phyloP scores from a whole-genome alignment of 2,888 invertebrate species.

The Stenchaetothrips biformis region DNA sequence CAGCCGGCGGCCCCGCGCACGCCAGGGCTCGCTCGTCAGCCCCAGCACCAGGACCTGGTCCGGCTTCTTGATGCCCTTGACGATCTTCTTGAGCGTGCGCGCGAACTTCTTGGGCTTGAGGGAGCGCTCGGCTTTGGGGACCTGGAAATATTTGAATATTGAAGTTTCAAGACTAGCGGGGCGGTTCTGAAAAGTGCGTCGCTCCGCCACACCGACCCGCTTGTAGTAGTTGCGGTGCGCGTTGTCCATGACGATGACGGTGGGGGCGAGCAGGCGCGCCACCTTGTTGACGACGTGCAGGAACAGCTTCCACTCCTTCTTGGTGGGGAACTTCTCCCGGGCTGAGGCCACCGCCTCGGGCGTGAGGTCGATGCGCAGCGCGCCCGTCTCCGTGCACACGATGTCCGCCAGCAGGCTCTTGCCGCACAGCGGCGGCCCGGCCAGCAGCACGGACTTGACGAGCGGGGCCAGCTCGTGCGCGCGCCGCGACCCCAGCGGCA shows the following conservation, averaged over 20 bases:
- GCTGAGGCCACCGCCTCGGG: constrained; percentile 61
- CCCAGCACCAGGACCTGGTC: constrained; percentile 68
- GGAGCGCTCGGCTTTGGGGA: constrained; percentile 58
- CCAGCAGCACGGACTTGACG: constrained; percentile 59
- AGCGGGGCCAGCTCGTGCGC: constrained; percentile 42
- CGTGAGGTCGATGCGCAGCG: constrained; percentile 71
- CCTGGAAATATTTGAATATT: constrained; percentile 40
- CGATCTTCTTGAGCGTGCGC: constrained; percentile 62
- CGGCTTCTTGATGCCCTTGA: constrained; percentile 59
- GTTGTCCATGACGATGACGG: constrained; percentile 64
- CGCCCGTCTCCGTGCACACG: constrained; percentile 68
- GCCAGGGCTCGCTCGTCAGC: constrained; percentile 63
- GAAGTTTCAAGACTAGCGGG: too few relatives aligned
- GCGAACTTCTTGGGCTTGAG: constrained; percentile 65
- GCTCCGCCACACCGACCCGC: constrained; percentile 38
- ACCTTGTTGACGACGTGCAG: constrained; percentile 61
- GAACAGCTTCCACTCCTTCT: constrained; percentile 62
- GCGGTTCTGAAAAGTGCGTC: too few relatives aligned
- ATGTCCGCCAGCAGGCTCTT: constrained; percentile 68
- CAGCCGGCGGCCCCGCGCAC: constrained; percentile 41
- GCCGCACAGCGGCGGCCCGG: constrained; percentile 60
- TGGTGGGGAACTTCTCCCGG: constrained; percentile 53
- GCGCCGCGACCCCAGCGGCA: constrained; percentile 51
- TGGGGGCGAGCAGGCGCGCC: constrained; percentile 61
- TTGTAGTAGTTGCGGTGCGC: constrained; percentile 66